phyloP scores from a whole-genome alignment of 2,888 invertebrate genomes.

The Ctena decussata region DNA sequence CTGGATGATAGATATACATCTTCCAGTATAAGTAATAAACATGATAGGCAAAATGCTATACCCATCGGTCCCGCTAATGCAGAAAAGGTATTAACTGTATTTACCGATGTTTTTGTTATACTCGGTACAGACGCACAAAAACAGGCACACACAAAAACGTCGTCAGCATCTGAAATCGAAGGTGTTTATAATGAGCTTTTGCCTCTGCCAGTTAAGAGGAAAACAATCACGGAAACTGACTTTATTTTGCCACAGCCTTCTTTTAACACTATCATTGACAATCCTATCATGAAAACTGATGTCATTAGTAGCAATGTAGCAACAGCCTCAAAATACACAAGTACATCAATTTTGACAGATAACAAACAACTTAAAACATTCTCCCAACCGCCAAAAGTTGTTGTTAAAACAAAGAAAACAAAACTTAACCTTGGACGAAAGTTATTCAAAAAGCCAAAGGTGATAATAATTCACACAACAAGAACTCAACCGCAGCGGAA shows the following conservation, averaged over 20 bases:
- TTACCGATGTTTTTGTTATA: slow-evolving; percentile 36
- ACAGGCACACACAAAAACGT: background rate
- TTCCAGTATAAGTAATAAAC: no score
- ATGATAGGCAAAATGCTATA: no score
- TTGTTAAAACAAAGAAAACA: background rate
- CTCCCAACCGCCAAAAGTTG: no score
- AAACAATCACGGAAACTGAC: background rate
- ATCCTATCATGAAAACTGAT: background rate
- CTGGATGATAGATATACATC: no score
- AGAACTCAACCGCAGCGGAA: background rate
- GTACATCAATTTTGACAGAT: background rate
- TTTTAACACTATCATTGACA: background rate
- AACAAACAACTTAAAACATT: background rate
- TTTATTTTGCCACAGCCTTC: background rate
- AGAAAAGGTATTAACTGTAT: slow-evolving; percentile 25
- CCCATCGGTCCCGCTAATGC: background rate
- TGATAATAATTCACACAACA: background rate
- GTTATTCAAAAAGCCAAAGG: background rate
- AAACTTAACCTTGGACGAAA: background rate
- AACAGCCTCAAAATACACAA: background rate
- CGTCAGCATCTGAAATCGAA: background rate
- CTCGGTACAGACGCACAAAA: slow-evolving; percentile 10
- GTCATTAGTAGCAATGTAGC: background rate
- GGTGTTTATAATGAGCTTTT: background rate
- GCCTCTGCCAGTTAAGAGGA: background rate